Evolutionary conservation across 2,797 vertebrate genomes (phyloP).

Genomic region (Steatocranus sp.): DNA sequence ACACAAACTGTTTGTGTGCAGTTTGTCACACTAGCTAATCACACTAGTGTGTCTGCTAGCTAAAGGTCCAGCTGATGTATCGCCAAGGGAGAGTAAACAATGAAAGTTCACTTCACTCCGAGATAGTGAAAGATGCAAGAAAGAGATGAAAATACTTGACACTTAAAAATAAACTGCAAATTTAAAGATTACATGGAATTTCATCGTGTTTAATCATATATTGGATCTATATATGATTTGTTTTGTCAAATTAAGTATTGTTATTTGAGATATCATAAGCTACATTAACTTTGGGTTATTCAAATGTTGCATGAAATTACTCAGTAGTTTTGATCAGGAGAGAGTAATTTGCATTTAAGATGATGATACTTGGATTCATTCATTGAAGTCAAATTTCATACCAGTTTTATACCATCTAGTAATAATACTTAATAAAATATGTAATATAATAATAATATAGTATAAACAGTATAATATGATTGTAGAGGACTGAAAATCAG

Average conservation of each 20-base stretch:
- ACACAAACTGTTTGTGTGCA: background rate
- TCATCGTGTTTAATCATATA: rapidly evolving
- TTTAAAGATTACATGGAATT: background rate
- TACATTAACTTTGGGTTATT: background rate
- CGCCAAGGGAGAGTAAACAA: background rate
- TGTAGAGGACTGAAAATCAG: background rate
- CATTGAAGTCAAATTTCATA: background rate
- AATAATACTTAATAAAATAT: background rate
- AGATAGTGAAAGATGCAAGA: background rate
- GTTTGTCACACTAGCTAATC: background rate
- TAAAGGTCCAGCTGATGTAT: background rate
- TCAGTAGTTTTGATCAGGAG: no score
- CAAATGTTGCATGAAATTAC: background rate
- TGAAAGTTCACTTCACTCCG: background rate
- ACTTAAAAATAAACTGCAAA: background rate
- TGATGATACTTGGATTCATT: background rate
- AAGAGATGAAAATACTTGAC: background rate
- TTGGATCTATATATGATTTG: background rate
- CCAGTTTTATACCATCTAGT: background rate
- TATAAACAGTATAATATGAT: background rate
- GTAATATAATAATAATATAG: background rate
- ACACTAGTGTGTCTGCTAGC: background rate
- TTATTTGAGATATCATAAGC: background rate
- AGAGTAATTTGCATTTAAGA: background rate
- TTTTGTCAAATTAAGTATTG: background rate